Evolutionary conservation across 2,888 invertebrate genomes (phyloP).

Genomic region (Anagyrus pseudococci): DNA sequence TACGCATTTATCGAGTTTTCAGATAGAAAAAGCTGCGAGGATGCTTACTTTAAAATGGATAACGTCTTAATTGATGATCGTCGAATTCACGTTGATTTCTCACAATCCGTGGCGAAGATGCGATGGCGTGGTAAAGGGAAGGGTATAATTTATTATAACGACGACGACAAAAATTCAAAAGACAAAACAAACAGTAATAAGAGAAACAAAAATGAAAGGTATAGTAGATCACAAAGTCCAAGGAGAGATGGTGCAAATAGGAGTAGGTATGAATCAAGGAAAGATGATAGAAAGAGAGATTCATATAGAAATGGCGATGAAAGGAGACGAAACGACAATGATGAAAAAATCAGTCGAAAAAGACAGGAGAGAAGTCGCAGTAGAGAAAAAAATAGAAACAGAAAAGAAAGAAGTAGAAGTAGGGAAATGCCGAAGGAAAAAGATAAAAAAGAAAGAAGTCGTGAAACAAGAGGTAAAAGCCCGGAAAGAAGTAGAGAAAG

Average conservation of each 20-base stretch:
- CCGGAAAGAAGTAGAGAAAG: constrained; percentile 19
- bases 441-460: constrained; percentile 25
- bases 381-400: constrained; percentile 28
- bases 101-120: constrained; percentile 96
- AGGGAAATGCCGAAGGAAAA: constrained; percentile 32
- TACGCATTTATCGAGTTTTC: constrained; percentile 99
- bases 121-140: constrained; percentile 89
- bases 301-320: constrained; percentile 39
- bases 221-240: constrained; percentile 33
- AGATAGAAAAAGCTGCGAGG: constrained; percentile 90
- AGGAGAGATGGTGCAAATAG: constrained; percentile 39
- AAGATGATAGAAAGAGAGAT: constrained; percentile 32
- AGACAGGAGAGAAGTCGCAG: constrained; percentile 32
- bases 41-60: constrained; percentile 99
- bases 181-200: constrained; percentile 17
- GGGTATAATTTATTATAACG: constrained; percentile 66
- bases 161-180: constrained; percentile 40
- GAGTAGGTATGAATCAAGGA: constrained; percentile 13
- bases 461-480: constrained; percentile 31
- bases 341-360: constrained; percentile 28
- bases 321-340: constrained; percentile 35
- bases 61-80: constrained; percentile 99
- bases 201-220: constrained; percentile 32
- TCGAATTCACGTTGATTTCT: constrained; percentile 98
- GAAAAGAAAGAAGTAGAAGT: constrained; percentile 30